These are phyloP conservation scores for Tringa solitaria DNA, from an alignment of 2,113 vertebrate species.

Conservation along the genomic window DNA sequence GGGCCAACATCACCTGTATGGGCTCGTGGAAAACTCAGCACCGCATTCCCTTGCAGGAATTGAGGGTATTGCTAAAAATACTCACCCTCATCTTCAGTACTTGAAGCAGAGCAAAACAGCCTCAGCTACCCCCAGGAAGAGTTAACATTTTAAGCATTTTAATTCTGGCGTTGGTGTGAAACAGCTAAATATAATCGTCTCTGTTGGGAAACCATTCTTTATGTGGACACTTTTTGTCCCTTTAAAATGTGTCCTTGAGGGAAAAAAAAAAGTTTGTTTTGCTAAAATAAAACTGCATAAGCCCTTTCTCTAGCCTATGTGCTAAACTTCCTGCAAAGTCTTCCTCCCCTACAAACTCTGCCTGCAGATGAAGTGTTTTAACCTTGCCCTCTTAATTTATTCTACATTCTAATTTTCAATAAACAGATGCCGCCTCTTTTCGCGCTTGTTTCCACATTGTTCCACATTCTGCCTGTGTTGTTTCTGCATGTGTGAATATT, in stretches of 20 bases:
- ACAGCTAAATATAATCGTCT: background rate
- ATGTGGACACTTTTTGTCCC: background rate
- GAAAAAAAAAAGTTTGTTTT: background rate
- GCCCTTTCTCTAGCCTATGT: background rate
- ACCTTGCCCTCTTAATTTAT: constrained; percentile 65
- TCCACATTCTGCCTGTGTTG: constrained; percentile 52
- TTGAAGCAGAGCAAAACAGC: background rate
- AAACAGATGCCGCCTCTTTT: constrained; percentile 65
- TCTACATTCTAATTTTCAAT: constrained; percentile 57
- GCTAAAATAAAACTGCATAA: background rate
- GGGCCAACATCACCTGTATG: background rate
- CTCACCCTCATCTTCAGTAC: background rate
- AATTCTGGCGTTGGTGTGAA: background rate
- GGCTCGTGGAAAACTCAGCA: background rate
- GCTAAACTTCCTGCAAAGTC: constrained; percentile 20
- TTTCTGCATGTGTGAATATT: constrained; percentile 62
- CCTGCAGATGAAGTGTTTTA: constrained; percentile 42
- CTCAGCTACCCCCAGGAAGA: background rate
- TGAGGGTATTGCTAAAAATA: background rate
- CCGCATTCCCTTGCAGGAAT: background rate
- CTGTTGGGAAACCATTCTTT: background rate
- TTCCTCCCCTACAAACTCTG: constrained; percentile 17
- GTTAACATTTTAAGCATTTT: background rate
- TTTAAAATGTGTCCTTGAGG: background rate
- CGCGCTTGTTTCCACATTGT: constrained; percentile 46